Evolutionary conservation across 2,888 invertebrate species (phyloP).

Genomic region (Cephus runcator): DNA sequence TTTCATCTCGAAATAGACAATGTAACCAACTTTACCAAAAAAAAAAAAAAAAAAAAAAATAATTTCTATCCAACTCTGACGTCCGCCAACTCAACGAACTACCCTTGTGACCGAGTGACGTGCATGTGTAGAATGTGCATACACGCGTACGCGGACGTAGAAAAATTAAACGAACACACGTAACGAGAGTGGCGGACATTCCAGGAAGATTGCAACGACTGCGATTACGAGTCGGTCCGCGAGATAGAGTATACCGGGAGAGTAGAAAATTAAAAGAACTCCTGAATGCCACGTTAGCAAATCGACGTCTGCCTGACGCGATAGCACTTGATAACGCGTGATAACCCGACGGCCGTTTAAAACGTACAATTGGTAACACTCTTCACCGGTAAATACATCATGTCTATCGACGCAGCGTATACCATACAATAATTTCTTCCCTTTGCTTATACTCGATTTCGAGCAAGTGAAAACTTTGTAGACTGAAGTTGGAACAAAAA

Average conservation of each 20-base stretch:
- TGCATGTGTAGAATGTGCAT: background rate
- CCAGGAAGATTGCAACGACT: background rate
- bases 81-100: background rate
- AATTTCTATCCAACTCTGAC: background rate
- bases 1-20: background rate
- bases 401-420: too few relatives aligned
- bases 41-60: background rate
- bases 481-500: background rate
- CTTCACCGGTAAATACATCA: background rate
- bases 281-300: background rate
- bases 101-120: background rate
- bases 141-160: background rate
- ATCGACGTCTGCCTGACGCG: background rate
- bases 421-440: too few relatives aligned
- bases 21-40: background rate
- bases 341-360: background rate
- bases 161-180: background rate
- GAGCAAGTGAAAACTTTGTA: background rate
- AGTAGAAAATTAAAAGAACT: background rate
- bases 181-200: background rate
- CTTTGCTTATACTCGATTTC: background rate
- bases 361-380: background rate
- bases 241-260: background rate
- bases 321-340: background rate
- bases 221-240: background rate